Evolutionary conservation across 2,888 invertebrate genomes (phyloP).

Genomic region (Nymphalis c-album): DNA sequence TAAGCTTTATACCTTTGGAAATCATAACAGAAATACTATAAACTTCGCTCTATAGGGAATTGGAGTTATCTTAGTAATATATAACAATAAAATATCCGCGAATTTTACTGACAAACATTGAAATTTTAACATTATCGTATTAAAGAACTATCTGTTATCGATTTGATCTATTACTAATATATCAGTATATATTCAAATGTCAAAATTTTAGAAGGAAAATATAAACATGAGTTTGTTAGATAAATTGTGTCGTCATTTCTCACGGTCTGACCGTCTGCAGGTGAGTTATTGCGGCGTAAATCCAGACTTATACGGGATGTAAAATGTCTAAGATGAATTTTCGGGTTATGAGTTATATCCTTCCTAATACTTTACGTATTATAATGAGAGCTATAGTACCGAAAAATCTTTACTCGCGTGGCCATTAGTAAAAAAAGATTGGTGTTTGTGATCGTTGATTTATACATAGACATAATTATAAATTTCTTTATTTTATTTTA

Average conservation of each 20-base stretch:
- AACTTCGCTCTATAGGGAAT: too few relatives aligned
- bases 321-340: conserved; percentile 31
- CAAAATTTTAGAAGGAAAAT: neutral
- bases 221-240: conserved; percentile 22
- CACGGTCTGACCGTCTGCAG: conserved; percentile 38
- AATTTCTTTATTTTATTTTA: too few relatives aligned
- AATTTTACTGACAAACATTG: too few relatives aligned
- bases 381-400: neutral
- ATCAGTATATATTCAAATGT: neutral
- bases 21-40: too few relatives aligned
- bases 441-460: too few relatives aligned
- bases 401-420: too few relatives aligned
- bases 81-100: too few relatives aligned
- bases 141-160: neutral
- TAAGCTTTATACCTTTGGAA: too few relatives aligned
- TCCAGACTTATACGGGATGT: conserved; percentile 27
- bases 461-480: too few relatives aligned
- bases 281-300: conserved; percentile 38
- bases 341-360: neutral
- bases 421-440: too few relatives aligned
- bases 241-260: conserved; percentile 33
- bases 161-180: neutral
- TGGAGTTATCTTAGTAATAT: too few relatives aligned
- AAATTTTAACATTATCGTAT: too few relatives aligned
- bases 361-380: neutral